Evolutionary conservation across 2,113 vertebrate genomes (phyloP).

Genomic region (Globicephala melas): DNA sequence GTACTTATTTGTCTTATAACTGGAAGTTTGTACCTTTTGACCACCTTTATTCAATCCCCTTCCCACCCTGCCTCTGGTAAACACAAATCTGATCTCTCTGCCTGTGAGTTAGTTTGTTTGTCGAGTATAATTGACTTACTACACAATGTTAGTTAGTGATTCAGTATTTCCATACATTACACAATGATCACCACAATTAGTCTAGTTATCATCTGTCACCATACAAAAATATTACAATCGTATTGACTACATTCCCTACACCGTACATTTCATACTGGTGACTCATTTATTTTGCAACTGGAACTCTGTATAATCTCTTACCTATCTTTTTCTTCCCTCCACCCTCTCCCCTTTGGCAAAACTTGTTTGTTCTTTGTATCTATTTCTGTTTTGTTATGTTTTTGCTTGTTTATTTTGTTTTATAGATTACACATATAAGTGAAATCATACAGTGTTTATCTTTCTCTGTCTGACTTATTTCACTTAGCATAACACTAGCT

Average conservation of each 20-base stretch:
- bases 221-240: not conserved
- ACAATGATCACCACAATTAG: not conserved
- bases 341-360: not conserved
- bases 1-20: not conserved
- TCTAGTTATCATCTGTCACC: not conserved
- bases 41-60: not conserved
- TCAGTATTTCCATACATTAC: not conserved
- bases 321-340: not conserved
- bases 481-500: not conserved
- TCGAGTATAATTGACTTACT: not conserved
- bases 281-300: not conserved
- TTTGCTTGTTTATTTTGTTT: not conserved
- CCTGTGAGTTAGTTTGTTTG: not conserved
- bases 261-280: not conserved
- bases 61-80: not conserved
- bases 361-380: not conserved
- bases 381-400: not conserved
- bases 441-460: not conserved
- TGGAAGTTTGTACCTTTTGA: not conserved
- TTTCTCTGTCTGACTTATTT: not conserved
- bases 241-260: not conserved
- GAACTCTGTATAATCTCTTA: not conserved
- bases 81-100: not conserved
- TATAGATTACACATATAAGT: not conserved
- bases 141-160: not conserved